phyloP scores from a whole-genome alignment of 1,140 invertebrate species.

The Drosophila fuyamai region DNA sequence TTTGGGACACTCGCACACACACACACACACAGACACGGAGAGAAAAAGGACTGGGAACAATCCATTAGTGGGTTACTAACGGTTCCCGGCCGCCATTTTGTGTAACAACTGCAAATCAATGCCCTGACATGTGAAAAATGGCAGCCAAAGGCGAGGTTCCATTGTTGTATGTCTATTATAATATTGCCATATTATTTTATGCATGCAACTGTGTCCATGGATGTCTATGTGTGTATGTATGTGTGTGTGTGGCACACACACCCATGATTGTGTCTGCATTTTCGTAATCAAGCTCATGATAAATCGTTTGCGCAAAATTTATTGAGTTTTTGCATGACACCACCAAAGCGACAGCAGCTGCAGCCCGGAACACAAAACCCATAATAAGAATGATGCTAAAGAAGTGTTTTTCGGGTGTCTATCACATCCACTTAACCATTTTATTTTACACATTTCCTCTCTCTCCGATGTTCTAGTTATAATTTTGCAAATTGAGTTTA shows the following conservation, averaged over 20 bases:
- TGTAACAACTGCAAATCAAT: slow-evolving; percentile 81
- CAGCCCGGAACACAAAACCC: slow-evolving; percentile 27
- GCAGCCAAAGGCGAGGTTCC: slow-evolving; percentile 27
- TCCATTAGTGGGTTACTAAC: slow-evolving; percentile 75
- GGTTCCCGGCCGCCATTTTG: slow-evolving; percentile 65
- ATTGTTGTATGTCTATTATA: slow-evolving; percentile 80
- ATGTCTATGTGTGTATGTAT: slow-evolving; percentile 15
- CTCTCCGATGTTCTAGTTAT: not conserved
- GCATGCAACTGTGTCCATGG: slow-evolving; percentile 63
- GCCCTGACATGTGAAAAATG: slow-evolving; percentile 77
- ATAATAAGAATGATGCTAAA: slow-evolving; percentile 28
- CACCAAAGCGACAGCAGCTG: slow-evolving; percentile 63
- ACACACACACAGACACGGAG: slow-evolving; percentile 1
- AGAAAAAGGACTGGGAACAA: slow-evolving; percentile 43
- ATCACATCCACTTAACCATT: not conserved
- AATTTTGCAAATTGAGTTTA: not conserved
- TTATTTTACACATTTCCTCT: not conserved
- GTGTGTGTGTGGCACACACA: slow-evolving; percentile 19
- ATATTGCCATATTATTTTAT: slow-evolving; percentile 80
- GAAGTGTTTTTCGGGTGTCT: slow-evolving; percentile 15
- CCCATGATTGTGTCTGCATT: slow-evolving; percentile 73
- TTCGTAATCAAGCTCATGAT: slow-evolving; percentile 81
- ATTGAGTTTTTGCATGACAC: slow-evolving; percentile 82
- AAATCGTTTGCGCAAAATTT: slow-evolving; percentile 80
- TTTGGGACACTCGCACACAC: slow-evolving; percentile 4